Evolutionary conservation across 2,888 invertebrate species (phyloP), one percentile per base, ranked within the genome.

Genomic region (Hecatera dysodea): DNA sequence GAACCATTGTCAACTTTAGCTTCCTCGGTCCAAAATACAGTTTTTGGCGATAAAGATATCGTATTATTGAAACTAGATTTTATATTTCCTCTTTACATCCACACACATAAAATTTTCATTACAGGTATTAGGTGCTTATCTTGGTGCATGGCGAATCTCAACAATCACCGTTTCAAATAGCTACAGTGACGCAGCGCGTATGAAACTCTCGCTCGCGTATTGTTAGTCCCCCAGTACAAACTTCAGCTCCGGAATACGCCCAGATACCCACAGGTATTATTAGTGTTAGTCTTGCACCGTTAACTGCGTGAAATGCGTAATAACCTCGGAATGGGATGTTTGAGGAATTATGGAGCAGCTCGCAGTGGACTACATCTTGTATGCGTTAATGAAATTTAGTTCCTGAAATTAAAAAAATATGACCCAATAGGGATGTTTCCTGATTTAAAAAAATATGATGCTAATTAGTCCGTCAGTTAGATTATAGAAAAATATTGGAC

Each of bases 101-200:
- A 62, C 29, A 36, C 36, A 39, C 50, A 70, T 24, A 24, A 42
- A 42, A 60, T 50, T 48, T 69, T 61, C 12, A 60, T 36, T n/a
- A 59, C 17, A 36, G 55, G 12, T 57, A 55, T 55, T 52, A 39
- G 29, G 62, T 59, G 59, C 59, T 48, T 69, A 63, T 50, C 42
- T 69, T 5, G 36, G 36, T 46, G 63, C 63, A 55, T 19, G 15
- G 57, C 59, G 50, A 75, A 75, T 70, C 48, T 42, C 24, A 44
- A 77, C 53, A 77, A 48, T 59, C 42, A 46, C n/a, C 24, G 60
- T 33, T 77, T 53, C n/a, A 78, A 78, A 78, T 57, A 61, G 75
- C n/a, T 62, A 52, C 15, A 62, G 62, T 79, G 53, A 79, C 74
- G 61, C 42, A 72, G 36, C 19, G 19, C n/a, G 12, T 19, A 27